Evolutionary conservation across 1,140 invertebrate species (phyloP), one percentile per base, ranked within the genome.

Genomic region (Apis florea): DNA sequence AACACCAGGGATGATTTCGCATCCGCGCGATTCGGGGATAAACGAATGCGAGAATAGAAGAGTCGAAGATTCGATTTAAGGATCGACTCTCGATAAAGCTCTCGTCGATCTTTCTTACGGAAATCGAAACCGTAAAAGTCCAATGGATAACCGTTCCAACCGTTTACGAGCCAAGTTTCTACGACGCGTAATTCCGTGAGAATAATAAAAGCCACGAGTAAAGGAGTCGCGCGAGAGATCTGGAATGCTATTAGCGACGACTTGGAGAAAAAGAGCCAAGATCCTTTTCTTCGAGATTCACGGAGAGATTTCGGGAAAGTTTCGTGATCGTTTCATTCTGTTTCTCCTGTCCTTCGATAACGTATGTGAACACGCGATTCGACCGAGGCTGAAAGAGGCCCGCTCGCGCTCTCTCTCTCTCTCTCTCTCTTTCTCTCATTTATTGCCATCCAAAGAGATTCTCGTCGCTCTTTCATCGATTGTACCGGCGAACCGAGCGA

Each of bases 361-460:
- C 74, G 73, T 82, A 85, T 71, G 63, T 67, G 83, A 73, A 56
- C 71, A 59, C 70, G 83, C 83, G 82, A 83, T 83, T 75, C 54
- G 53, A 53, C 15, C 83, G 56, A 40, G 31, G 58, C 40, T 63
- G 76, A 85, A 85, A 85, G 83, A 80, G 47, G 40, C 70, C 63
- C 0, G n/a, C n/a, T n/a, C n/a, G n/a, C n/a, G n/a, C n/a, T 64
- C 63, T 10, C n/a, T 24, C 70, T 70, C 54, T 73, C 31, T 40
- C 31, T 40, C 4, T 40, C 31, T 64, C 63, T 11, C 17, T 26
- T 71, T 71, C 54, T 73, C 71, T 59, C 85, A 61, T 86, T 86
- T 86, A 86, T 86, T 86, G 77, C 80, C 75, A 67, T 86, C 82
- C 80, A 75, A 72, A 74, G 53, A 79, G 71, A 86, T 85, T 63